These are phyloP conservation scores for Lanistes nyassanus DNA, from an alignment of 1,140 invertebrate genomes.

Conservation along the genomic window DNA sequence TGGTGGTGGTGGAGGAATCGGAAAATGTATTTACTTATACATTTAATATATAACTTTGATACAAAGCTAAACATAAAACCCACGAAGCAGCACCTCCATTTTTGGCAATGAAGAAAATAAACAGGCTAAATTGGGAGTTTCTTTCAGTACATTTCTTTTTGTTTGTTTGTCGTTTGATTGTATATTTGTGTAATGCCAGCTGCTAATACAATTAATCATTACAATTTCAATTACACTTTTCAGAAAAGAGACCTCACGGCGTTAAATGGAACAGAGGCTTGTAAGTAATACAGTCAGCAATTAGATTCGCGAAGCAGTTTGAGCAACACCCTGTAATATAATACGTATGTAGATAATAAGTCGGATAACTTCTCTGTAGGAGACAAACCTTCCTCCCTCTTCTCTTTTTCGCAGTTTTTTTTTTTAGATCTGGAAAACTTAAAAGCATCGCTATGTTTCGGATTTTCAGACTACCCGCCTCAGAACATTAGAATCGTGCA, in stretches of 20 bases:
- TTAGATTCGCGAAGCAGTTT: too few species aligned
- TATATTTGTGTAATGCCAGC: background rate
- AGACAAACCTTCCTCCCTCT: background rate
- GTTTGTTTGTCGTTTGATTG: background rate
- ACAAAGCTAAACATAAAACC: too few species aligned
- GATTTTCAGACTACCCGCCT: slow-evolving; percentile 6
- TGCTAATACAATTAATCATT: background rate
- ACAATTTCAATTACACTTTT: background rate
- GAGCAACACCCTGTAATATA: too few species aligned
- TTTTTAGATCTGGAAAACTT: background rate
- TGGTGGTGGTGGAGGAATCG: too few species aligned
- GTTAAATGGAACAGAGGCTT: slow-evolving; percentile 14
- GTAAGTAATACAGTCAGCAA: background rate
- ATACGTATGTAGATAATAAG: background rate
- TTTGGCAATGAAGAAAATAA: too few species aligned
- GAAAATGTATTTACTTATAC: too few species aligned
- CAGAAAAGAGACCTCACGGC: slow-evolving; percentile 8
- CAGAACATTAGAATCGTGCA: background rate
- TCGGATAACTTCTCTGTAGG: background rate
- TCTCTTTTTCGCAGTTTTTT: background rate
- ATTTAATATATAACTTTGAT: too few species aligned
- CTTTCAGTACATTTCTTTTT: background rate
- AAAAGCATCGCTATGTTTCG: background rate
- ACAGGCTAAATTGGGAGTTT: too few species aligned
- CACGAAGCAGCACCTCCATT: too few species aligned